Evolutionary conservation across 2,113 vertebrate genomes (phyloP).

Genomic region (Megaleporinus macrocephalus): DNA sequence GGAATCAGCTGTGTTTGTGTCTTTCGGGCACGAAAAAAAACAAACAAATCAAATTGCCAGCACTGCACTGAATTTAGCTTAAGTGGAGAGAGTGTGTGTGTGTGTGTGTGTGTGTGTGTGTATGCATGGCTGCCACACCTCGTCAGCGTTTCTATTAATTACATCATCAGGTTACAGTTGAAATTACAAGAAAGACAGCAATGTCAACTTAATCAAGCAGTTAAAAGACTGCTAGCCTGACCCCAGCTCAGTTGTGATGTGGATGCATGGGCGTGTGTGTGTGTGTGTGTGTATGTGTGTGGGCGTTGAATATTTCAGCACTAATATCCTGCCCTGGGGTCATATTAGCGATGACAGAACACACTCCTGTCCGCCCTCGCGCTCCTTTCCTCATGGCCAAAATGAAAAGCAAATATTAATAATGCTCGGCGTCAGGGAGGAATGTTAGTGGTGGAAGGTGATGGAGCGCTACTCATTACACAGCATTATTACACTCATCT

Average conservation of each 20-base stretch:
- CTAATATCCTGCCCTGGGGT: constrained; percentile 74
- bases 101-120: constrained; percentile 13
- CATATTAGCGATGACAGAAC: constrained; percentile 56
- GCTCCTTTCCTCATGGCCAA: constrained; percentile 60
- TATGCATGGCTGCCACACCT: neutral
- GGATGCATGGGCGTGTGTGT: constrained; percentile 41
- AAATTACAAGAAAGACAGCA: neutral
- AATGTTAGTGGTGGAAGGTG: constrained; percentile 68
- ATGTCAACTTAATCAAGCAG: neutral
- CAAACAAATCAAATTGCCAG: constrained; percentile 39
- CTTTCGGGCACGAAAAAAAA: constrained; percentile 28
- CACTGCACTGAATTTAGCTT: constrained; percentile 24
- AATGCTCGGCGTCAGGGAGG: constrained; percentile 72
- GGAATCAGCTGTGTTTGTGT: constrained; percentile 45
- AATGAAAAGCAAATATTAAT: constrained; percentile 88
- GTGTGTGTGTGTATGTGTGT: constrained; percentile 44
- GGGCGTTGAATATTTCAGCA: constrained; percentile 35
- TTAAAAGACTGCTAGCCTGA: neutral
- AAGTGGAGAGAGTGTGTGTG: constrained; percentile 11
- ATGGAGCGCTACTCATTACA: constrained; percentile 66
- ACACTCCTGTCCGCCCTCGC: constrained; percentile 62
- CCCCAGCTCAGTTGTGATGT: neutral
- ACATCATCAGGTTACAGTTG: neutral
- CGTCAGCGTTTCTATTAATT: constrained; percentile 3
- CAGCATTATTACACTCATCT: constrained; percentile 25